Evolutionary conservation across 2,888 invertebrate genomes (phyloP).

Genomic region (Sinhomidia bicolor): DNA sequence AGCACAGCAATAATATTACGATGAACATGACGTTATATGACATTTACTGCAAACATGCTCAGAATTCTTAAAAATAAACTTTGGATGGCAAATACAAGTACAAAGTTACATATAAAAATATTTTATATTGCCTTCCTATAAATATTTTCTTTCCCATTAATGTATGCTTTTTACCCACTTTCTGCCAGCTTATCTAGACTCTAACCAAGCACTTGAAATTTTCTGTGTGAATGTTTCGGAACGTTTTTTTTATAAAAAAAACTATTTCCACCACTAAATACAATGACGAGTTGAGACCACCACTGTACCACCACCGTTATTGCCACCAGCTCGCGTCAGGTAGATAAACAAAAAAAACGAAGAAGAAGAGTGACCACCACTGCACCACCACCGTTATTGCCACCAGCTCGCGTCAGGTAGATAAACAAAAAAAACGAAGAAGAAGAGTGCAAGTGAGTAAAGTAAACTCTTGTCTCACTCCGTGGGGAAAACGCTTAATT

Average conservation of each 20-base stretch:
- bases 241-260: not conserved
- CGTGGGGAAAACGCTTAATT: conserved; percentile 70
- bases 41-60: conserved; percentile 11
- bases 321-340: too few relatives aligned
- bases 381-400: too few relatives aligned
- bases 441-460: conserved; percentile 18
- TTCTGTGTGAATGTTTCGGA: not conserved
- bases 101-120: conserved; percentile 11
- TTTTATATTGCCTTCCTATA: conserved; percentile 5
- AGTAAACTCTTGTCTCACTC: conserved; percentile 55
- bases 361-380: not conserved
- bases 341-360: conserved; percentile 38
- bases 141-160: conserved; percentile 5
- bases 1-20: too few relatives aligned
- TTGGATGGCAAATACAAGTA: not conserved
- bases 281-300: not conserved
- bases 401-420: conserved; percentile 39
- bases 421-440: conserved; percentile 34
- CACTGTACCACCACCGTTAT: too few relatives aligned
- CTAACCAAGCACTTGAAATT: not conserved
- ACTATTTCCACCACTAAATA: not conserved
- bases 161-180: not conserved
- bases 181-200: not conserved
- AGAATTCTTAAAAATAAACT: not conserved
- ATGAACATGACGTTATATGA: not conserved